phyloP scores from a whole-genome alignment of 2,888 invertebrate species.

The Philaethria dido region DNA sequence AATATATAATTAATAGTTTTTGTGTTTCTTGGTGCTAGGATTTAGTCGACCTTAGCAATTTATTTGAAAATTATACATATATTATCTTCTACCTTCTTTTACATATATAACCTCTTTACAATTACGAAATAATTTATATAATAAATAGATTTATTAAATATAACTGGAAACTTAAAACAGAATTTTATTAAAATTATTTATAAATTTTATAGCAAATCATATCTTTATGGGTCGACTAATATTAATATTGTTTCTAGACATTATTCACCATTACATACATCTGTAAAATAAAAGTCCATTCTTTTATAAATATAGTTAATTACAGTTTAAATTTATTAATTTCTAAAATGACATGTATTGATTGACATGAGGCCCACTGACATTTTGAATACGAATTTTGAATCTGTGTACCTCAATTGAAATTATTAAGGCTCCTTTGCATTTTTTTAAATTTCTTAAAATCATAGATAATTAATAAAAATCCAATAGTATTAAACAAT shows the following conservation, averaged over 20 bases:
- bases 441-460: conserved; percentile 15
- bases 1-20: conserved; percentile 22
- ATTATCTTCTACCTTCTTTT: too few relatives aligned
- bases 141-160: not conserved
- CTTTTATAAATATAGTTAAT: not conserved
- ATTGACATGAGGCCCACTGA: conserved; percentile 35
- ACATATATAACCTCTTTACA: too few relatives aligned
- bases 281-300: conserved; percentile 9
- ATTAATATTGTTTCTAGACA: conserved; percentile 12
- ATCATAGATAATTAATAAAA: conserved; percentile 28
- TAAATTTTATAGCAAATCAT: not conserved
- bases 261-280: conserved; percentile 7
- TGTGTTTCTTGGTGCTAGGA: conserved; percentile 30
- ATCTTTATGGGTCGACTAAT: conserved; percentile 7
- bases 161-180: not conserved
- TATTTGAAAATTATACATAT: not conserved
- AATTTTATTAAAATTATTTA: not conserved
- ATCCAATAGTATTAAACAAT: conserved; percentile 20
- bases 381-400: conserved; percentile 33
- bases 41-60: conserved; percentile 17
- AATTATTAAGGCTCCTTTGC: conserved; percentile 42
- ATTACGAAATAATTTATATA: conserved; percentile 3
- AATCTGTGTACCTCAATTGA: conserved; percentile 33
- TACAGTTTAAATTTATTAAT: not conserved
- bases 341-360: conserved; percentile 18